Evolutionary conservation across 1,140 invertebrate species (phyloP).

Genomic region (Anastatus disparis): DNA sequence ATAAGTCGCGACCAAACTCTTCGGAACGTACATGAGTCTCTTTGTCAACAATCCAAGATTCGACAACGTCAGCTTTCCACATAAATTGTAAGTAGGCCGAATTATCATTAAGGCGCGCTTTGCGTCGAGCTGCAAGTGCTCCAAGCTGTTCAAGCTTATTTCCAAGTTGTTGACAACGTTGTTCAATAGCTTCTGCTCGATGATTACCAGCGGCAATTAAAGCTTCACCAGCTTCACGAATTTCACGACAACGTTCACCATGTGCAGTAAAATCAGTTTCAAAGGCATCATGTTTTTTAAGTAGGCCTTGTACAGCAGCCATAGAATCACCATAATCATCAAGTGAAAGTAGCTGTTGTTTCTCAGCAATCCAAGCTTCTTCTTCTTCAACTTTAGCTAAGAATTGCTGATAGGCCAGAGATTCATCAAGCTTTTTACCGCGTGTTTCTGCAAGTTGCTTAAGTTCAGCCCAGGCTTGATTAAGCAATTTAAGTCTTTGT

Average conservation of each 20-base stretch:
- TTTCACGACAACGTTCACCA: slow-evolving; percentile 90
- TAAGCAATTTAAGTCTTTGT: slow-evolving; percentile 83
- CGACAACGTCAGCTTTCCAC: slow-evolving; percentile 99
- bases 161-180: slow-evolving; percentile 85
- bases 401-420: slow-evolving; percentile 96
- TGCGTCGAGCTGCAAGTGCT: slow-evolving; percentile 84
- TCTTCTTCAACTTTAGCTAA: slow-evolving; percentile 98
- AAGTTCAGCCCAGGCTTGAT: slow-evolving; percentile 90
- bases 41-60: slow-evolving; percentile 99
- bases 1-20: slow-evolving; percentile 94
- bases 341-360: slow-evolving; percentile 95
- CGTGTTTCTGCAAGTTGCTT: slow-evolving; percentile 88
- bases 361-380: slow-evolving; percentile 98
- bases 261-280: slow-evolving; percentile 97
- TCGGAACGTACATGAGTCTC: slow-evolving; percentile 95
- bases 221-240: slow-evolving; percentile 84
- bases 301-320: slow-evolving; percentile 96
- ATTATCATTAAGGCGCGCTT: slow-evolving; percentile 92
- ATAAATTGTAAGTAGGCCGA: slow-evolving; percentile 98
- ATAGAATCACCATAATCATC: slow-evolving; percentile 99
- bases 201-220: slow-evolving; percentile 92
- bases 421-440: slow-evolving; percentile 94
- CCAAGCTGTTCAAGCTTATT: slow-evolving; percentile 90
- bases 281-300: slow-evolving; percentile 99
- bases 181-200: slow-evolving; percentile 88